Evolutionary conservation across 2,113 vertebrate genomes (phyloP), one percentile per base, ranked within the genome.

Genomic region (Oceanodroma tethys): DNA sequence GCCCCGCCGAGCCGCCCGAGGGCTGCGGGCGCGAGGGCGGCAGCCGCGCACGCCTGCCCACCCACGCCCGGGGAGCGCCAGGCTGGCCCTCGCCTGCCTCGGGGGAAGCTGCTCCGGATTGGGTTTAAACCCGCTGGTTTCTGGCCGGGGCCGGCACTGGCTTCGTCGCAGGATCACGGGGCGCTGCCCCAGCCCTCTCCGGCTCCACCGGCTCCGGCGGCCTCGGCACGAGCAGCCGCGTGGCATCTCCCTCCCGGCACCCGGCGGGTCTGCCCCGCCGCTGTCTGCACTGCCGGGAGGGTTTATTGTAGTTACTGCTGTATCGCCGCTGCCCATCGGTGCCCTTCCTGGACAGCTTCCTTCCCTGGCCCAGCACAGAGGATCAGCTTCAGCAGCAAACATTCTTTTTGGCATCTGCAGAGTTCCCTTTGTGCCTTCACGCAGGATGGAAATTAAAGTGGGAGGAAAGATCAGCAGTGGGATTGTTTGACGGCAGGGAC

Each of bases 1-100:
- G 56, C 59, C 56, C 70, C 0, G 2, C 29, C 21, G 18, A 48
- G 53, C 59, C 67, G 60, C 73, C 62, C 23, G 0, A 3, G 38
- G 7, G 15, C 5, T 4, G 72, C 8, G 9, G 83, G 23, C 7
- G 11, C n/a, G 1, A 13, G 34, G 38, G 22, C 20, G 11, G 42
- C 47, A 62, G 34, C 65, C 23, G 2, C 1, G 0, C 66, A 29
- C 0, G 1, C 30, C 71, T 48, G 47, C 48, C 76, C 23, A 11
- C 16, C 6, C 50, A 9, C 2, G 16, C 13, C 43, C 16, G 5
- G 19, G 53, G 30, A 59, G 32, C n/a, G 7, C 50, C 45, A 14
- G 59, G 40, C 23, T 27, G 88, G 40, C 10, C 43, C 9, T 1
- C 17, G 11, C 7, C 3, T 0, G 5, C 62, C 26, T 25, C 4